A percentile compares a stretch with the other conserved stretches of the same genome.
Evolutionary conservation across 2,113 vertebrate species (phyloP).

Genomic region (Passer montanus): DNA sequence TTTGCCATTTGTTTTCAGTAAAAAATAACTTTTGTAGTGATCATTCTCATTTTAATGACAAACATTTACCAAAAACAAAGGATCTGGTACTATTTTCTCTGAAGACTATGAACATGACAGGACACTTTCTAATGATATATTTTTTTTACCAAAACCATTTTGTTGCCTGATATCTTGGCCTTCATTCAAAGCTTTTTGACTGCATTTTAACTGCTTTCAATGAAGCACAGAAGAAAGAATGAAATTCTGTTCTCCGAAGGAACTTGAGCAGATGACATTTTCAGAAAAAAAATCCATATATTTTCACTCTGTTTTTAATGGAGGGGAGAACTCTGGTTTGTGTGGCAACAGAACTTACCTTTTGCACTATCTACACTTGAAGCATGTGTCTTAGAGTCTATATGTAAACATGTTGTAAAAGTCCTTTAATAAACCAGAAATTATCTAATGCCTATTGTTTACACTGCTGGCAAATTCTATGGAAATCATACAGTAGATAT

Average conservation of each 20-base stretch:
- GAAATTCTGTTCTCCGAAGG: not conserved
- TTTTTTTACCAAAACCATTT: not conserved
- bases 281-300: not conserved
- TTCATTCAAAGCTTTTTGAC: not conserved
- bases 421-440: not conserved
- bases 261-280: not conserved
- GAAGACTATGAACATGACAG: not conserved
- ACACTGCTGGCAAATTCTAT: not conserved
- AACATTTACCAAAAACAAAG: not conserved
- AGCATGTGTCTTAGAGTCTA: not conserved
- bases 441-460: not conserved
- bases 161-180: not conserved
- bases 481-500: not conserved
- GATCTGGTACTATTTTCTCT: not conserved
- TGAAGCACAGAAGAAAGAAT: not conserved
- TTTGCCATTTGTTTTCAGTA: not conserved
- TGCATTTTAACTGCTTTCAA: not conserved
- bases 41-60: not conserved
- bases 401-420: not conserved
- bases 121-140: not conserved
- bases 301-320: not conserved
- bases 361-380: not conserved
- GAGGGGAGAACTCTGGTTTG: not conserved
- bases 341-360: not conserved
- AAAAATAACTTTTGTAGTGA: not conserved